Evolutionary conservation across 2,888 invertebrate species (phyloP), one percentile per base, ranked within the genome.

Genomic region (Drosophila prolongata): DNA sequence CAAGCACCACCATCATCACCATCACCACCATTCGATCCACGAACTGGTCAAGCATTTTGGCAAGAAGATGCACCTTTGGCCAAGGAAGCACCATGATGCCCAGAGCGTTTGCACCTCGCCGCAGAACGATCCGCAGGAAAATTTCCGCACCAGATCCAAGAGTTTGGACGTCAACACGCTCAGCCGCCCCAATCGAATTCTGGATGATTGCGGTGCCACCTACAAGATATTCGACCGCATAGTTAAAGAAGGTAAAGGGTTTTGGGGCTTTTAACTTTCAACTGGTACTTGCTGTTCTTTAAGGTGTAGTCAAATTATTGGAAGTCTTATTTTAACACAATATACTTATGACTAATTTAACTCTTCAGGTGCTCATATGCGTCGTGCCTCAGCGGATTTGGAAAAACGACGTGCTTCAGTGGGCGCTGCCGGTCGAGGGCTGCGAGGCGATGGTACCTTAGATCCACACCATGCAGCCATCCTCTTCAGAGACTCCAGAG

Each of bases 401-500:
- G 96, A 96, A 85, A 94, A 95, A 85, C 94, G 97, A 77, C 94
- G 97, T 74, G 95, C 96, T 69, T 97, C 97, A 4, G 93, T 97
- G 72, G 97, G 97, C 69, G 93, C 94, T 59, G 93, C 94, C 57
- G 92, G 92, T 75, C 90, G 93, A 67, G 92, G 92, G 57, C 87
- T 91, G 76, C 88, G 92, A 76, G 90, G 91, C 38, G 97, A 97
- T 91, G 96, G 96, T 57, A 95, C 94, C 81, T 92, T 97, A 77
- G 97, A 98, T 93, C 97, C 97, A 16, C 95, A 96, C 86, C 97
- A 97, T 93, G 97, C 97, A 56, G 97, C 98, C 86, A 97, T 98
- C 87, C 94, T 98, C 75, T 98, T 98, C 93, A 94, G 97, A 84
- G 97, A 98, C 92, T 96, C 97, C n/a, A 94, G 97, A 93, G 97